Conservation (phyloP, 2,797 vertebrate species). For the Botia almorhae region DNA sequence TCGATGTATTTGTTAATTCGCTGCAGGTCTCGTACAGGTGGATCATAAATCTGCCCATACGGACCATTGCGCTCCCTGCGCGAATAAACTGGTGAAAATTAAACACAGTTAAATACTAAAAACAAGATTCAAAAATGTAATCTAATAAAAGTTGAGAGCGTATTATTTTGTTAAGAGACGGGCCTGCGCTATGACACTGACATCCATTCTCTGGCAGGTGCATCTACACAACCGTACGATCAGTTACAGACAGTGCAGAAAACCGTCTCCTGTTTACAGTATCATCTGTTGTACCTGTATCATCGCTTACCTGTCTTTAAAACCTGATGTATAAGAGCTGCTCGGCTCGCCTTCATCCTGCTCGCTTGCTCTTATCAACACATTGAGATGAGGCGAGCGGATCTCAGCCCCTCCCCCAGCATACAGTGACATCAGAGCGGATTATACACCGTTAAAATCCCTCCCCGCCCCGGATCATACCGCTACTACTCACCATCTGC, state of each 20-base stretch:
- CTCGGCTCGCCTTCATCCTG: slow-evolving; percentile 41
- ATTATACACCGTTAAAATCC: slow-evolving; percentile 66
- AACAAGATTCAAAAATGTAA: not conserved
- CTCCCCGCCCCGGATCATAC: too few relatives aligned
- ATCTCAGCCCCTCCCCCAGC: slow-evolving; percentile 70
- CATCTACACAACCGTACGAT: too few relatives aligned
- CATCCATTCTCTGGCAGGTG: too few relatives aligned
- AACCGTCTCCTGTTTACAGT: not conserved
- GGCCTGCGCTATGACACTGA: too few relatives aligned
- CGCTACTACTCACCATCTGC: too few relatives aligned
- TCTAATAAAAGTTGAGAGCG: not conserved
- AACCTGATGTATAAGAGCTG: slow-evolving; percentile 20
- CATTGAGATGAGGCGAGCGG: slow-evolving; percentile 69
- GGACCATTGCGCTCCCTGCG: too few relatives aligned
- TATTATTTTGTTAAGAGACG: too few relatives aligned
- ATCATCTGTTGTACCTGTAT: too few relatives aligned
- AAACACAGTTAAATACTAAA: not conserved
- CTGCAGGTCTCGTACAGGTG: slow-evolving; percentile 13
- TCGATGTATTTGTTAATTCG: not conserved
- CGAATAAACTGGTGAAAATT: too few relatives aligned
- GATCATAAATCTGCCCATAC: too few relatives aligned
- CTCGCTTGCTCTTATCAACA: slow-evolving; percentile 58
- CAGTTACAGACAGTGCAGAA: not conserved
- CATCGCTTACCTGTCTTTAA: slow-evolving; percentile 72
- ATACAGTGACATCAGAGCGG: slow-evolving; percentile 77